Percentiles rank a stretch among this genome's conserved stretches.
phyloP scores from a whole-genome alignment of 2,888 invertebrate species.

The Aromia moschata region DNA sequence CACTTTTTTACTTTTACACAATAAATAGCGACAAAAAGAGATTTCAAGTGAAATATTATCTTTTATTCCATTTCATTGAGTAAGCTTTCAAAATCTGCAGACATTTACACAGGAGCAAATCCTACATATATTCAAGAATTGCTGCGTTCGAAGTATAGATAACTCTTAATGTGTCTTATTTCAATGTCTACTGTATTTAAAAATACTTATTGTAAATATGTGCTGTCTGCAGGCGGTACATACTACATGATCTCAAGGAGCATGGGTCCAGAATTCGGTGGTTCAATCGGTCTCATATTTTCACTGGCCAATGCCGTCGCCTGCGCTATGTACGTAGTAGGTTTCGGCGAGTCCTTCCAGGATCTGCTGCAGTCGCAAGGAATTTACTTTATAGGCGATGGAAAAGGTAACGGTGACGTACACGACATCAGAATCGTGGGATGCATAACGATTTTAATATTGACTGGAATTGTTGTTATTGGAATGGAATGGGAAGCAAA shows the following conservation, averaged over 20 bases:
- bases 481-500: slow-evolving; percentile 99
- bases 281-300: slow-evolving; percentile 95
- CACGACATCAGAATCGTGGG: slow-evolving; percentile 86
- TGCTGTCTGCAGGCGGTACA: slow-evolving; percentile 88
- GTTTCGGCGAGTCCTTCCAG: slow-evolving; percentile 91
- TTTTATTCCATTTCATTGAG: too few relatives aligned
- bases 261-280: slow-evolving; percentile 96
- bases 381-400: slow-evolving; percentile 66
- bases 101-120: too few relatives aligned
- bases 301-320: slow-evolving; percentile 96
- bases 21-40: too few relatives aligned
- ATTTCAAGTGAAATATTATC: too few relatives aligned
- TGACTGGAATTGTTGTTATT: slow-evolving; percentile 89
- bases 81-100: too few relatives aligned
- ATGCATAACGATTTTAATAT: slow-evolving; percentile 80
- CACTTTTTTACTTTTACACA: too few relatives aligned
- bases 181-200: too few relatives aligned
- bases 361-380: slow-evolving; percentile 71
- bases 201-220: too few relatives aligned
- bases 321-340: slow-evolving; percentile 98
- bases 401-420: slow-evolving; percentile 65
- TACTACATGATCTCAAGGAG: slow-evolving; percentile 99
- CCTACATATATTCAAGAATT: too few relatives aligned
- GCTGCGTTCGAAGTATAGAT: too few relatives aligned
- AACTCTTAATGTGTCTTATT: too few relatives aligned